Base-by-base conservation (phyloP, 1,140 invertebrate genomes). In the Orchesella cincta region DNA sequence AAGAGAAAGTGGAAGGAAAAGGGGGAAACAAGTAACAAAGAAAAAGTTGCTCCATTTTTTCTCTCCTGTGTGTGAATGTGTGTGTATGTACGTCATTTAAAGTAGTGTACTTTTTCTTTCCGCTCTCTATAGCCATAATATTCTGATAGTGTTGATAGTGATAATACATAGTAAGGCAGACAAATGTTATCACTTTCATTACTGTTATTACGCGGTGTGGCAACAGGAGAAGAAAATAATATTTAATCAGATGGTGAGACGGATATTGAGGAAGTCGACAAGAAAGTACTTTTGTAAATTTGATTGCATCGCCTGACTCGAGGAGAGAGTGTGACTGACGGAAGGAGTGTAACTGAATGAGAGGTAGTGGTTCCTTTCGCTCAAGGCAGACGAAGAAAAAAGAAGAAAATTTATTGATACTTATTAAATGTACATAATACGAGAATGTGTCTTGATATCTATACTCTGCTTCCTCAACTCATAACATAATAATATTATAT, bases 391-490 rank as follows among this genome's bases (percentile, higher is more conserved):
- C 23, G 52, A 18, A 23, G 52, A n/a, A 46, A 57, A 57, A 57
- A 26, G 52, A 57, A 57, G 23, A 26, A 57, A 57, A 57, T 18
- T 57, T 57, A 57, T 57, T 57, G 52, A 57, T 57, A 57, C 23
- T 57, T 18, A 26, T 12, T 14, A 12, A 26, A 57, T n/a, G 52
- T 57, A n/a, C 5, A 57, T 26, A 57, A 26, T 23, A 26, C 3
- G 23, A 26, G 23, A 3, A 57, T 18, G 23, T 57, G 52, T 57
- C 39, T 57, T 14, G 8, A 23, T n/a, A 57, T 5, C 23, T 14
- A 57, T 57, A 46, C 20, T 8, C 20, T 46, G 39, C 39, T 46
- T 46, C 39, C 39, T 8, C 39, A 8, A 12, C 20, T 8, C 39
- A 8, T 46, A 12, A 20, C 39, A 20, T 46, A 20, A 8, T 8